Evolutionary conservation across 2,888 invertebrate genomes (phyloP), one percentile per base, ranked within the genome.

Genomic region (Abrostola triplasia): DNA sequence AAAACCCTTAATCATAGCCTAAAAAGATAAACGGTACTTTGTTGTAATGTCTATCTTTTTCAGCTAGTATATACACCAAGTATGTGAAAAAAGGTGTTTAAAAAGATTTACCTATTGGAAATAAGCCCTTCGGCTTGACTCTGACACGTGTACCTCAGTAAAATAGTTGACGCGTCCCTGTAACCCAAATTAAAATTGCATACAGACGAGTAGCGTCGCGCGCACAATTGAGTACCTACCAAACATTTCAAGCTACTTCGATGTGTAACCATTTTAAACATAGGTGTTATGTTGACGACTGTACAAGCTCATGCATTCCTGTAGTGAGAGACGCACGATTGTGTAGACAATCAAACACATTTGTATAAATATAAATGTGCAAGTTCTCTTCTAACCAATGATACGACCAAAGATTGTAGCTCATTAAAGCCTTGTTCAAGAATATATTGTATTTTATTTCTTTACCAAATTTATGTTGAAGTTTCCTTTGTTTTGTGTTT

Each of bases 351-450:
- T 68, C 63, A 63, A 70, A 77, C 79, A 78, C 81, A 77, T 83
- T 77, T 81, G 72, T 85, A 80, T 82, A 72, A 79, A 84, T 82
- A 83, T 81, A 67, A 80, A 88, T 86, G 88, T 90, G 90, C 87
- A 79, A 87, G 84, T 88, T 88, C 84, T 83, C 81, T 84, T 88
- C 80, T 91, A 95, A 95, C 96, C 96, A 96, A 96, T 96, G 95
- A 95, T 95, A 95, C 94, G 95, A 96, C 96, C 96, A 96, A 96
- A 96, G 96, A 96, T 47, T 90, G 91, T 94, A 94, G 94, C 87
- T 88, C 87, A 95, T 89, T 94, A 94, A 94, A 94, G 84, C 86
- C 84, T 92, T 92, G 93, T 94, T 93, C 88, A 88, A 89, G 53
- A 78, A 64, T 88, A 85, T 76, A 67, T 50, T 40, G 64, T 74